Evolutionary conservation across 2,113 vertebrate genomes (phyloP).

Genomic region (Caretta caretta): DNA sequence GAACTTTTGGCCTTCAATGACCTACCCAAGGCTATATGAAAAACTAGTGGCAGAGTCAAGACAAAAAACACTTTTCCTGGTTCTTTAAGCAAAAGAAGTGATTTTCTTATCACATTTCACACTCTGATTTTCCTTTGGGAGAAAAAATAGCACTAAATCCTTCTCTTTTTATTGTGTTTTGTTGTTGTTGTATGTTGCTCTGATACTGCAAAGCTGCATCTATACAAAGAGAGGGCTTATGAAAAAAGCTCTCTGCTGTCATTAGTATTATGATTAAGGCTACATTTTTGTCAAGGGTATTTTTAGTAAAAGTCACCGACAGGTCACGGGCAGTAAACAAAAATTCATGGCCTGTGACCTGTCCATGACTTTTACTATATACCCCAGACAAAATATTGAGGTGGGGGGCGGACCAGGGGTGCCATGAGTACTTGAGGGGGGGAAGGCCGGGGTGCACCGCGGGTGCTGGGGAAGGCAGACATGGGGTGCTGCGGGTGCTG

Average conservation of each 20-base stretch:
- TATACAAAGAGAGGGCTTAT: slow-evolving; percentile 40
- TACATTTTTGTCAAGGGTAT: too few relatives aligned
- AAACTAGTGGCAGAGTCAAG: not conserved
- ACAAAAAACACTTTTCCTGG: slow-evolving; percentile 22
- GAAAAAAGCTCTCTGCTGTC: slow-evolving; percentile 14
- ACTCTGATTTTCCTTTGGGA: slow-evolving; percentile 53
- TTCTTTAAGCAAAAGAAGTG: slow-evolving; percentile 40
- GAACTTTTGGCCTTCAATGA: not conserved
- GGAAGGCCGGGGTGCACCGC: rapidly evolving
- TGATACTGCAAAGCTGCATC: slow-evolving; percentile 36
- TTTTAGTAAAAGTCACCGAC: too few relatives aligned
- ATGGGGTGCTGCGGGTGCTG: too few relatives aligned
- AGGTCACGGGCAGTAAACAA: too few relatives aligned
- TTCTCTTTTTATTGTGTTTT: not conserved
- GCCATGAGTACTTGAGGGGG: too few relatives aligned
- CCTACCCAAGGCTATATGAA: not conserved
- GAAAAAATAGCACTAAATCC: slow-evolving; percentile 54
- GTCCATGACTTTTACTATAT: too few relatives aligned
- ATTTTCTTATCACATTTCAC: slow-evolving; percentile 55
- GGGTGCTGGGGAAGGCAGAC: too few relatives aligned
- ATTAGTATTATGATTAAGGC: not conserved
- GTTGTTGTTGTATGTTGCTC: slow-evolving; percentile 32
- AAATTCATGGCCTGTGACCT: too few relatives aligned
- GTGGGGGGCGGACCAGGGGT: too few relatives aligned
- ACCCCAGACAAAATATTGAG: too few relatives aligned